phyloP scores from a whole-genome alignment of 1,140 invertebrate species.

The Tetramorium simillimum region DNA sequence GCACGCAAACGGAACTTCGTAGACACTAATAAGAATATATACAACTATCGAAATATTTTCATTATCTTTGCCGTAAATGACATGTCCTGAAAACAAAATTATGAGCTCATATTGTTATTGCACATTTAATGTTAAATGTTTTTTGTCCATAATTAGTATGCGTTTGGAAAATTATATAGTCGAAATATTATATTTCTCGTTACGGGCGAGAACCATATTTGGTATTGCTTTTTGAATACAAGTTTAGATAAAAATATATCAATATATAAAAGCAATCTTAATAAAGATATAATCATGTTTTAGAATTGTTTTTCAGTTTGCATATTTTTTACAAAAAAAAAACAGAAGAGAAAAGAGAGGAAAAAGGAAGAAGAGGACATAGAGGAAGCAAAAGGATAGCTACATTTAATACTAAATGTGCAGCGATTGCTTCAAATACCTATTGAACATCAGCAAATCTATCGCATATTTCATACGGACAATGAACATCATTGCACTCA shows the following conservation, averaged over 20 bases:
- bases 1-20: constrained; percentile 57
- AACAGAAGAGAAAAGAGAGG: not conserved
- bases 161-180: not conserved
- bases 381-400: not conserved
- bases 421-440: constrained; percentile 3
- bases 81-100: constrained; percentile 54
- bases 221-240: not conserved
- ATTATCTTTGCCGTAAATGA: constrained; percentile 53
- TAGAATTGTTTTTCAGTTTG: not conserved
- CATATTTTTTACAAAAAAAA: not conserved
- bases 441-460: constrained; percentile 64
- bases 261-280: not conserved
- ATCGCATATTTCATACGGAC: constrained; percentile 60
- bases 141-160: not conserved
- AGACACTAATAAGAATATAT: constrained; percentile 67
- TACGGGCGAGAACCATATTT: not conserved
- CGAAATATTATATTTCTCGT: not conserved
- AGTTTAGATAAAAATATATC: not conserved
- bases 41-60: constrained; percentile 65
- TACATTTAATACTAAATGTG: constrained; percentile 48
- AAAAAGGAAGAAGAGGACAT: not conserved
- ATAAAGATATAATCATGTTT: not conserved
- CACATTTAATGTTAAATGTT: constrained; percentile 43
- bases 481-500: constrained; percentile 73
- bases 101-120: constrained; percentile 19